Percentiles rank a stretch among this genome's conserved stretches.
Conservation (phyloP, 2,888 invertebrate genomes). For the Thereva unica region DNA sequence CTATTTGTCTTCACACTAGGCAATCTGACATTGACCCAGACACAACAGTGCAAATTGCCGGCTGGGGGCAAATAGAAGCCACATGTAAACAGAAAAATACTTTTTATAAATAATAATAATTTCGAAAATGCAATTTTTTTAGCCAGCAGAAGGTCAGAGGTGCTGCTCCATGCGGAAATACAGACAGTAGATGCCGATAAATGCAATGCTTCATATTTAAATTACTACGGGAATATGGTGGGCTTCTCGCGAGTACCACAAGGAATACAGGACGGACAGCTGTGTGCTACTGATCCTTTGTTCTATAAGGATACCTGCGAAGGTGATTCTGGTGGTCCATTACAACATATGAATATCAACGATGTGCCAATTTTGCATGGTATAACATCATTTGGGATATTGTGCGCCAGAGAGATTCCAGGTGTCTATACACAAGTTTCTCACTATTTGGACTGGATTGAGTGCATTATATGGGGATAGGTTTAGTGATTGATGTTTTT, state of each 20-base stretch:
- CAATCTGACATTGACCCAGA: constrained; percentile 37
- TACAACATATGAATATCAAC: constrained; percentile 45
- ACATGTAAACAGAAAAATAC: too few relatives aligned
- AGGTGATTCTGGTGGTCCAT: constrained; percentile 54
- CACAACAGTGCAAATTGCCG: constrained; percentile 39
- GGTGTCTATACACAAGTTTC: constrained; percentile 53
- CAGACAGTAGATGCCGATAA: constrained; percentile 37
- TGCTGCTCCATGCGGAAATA: constrained; percentile 43
- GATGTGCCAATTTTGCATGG: constrained; percentile 49
- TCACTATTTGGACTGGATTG: constrained; percentile 52
- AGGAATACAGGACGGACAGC: constrained; percentile 41
- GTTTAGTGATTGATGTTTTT: too few relatives aligned
- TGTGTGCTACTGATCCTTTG: constrained; percentile 45
- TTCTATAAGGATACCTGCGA: constrained; percentile 49
- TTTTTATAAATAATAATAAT: too few relatives aligned
- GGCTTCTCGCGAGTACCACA: constrained; percentile 13
- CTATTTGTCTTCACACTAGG: constrained; percentile 45
- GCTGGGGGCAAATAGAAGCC: constrained; percentile 43
- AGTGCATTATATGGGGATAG: constrained; percentile 49
- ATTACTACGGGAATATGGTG: constrained; percentile 11
- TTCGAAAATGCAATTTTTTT: not conserved
- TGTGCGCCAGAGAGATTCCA: constrained; percentile 50
- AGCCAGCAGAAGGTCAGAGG: constrained; percentile 41
- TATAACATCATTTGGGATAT: constrained; percentile 51
- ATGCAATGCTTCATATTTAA: constrained; percentile 42